Base-by-base conservation (phyloP, 2,888 invertebrate species). In the Lumbricus terrestris region DNA sequence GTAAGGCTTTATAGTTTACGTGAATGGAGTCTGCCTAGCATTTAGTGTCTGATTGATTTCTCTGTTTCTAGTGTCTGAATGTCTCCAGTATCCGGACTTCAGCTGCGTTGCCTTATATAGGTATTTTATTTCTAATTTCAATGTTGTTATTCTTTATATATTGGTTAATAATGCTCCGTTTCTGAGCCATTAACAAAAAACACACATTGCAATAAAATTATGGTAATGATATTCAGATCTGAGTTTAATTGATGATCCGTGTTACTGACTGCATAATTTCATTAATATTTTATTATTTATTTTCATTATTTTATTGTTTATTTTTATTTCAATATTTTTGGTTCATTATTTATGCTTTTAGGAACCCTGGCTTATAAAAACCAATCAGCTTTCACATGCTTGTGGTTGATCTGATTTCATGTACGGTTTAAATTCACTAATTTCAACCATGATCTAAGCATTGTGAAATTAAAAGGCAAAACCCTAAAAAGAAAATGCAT, bases 51-150 rank as follows among this genome's bases (percentile, higher is more conserved):
- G 69, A 69, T 37, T 85, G 85, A n/a, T 35, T 89, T 33, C 92
- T 90, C 89, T 92, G 91, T 91, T 96, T 95, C 91, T 95, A 98
- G 98, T 98, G 94, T 97, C 97, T 0, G 98, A 98, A 93, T 97
- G 97, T 91, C 96, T 98, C 5, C 97, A 97, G 94, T 98, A 98
- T 95, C 98, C 98, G 0, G 98, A 98, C 94, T 98, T 97, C 95
- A 98, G 97, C 93, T 97, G 98, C 94, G 97, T 98, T 88, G 98
- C 97, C 82, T 94, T 97, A 16, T 95, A 94, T 93, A 95, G 96
- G 95, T 97, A 97, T 95, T 97, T 11, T 13, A 33, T 40, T 90
- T 54, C 18, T 85, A 33, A 23, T 20, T n/a, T 37, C 37, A 4
- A 35, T 69, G 29, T 82, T 88, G 11, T 40, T 42, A n/a, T 34